Conservation (phyloP, 2,888 invertebrate species). For the Prosopocoilus inquinatus region DNA sequence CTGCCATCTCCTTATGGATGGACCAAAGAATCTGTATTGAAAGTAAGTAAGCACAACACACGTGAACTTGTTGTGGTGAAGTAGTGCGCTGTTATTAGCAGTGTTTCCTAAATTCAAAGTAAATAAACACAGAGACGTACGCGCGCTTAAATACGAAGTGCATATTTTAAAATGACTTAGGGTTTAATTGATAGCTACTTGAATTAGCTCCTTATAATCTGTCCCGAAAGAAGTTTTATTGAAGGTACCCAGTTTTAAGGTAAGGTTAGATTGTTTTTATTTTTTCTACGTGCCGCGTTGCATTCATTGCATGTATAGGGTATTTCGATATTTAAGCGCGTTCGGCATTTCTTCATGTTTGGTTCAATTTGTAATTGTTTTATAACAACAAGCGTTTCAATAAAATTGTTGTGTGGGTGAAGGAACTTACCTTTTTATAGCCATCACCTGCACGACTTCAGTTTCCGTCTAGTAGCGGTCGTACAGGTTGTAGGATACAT, state of each 20-base stretch:
- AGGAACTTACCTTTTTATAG: neutral
- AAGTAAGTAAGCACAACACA: constrained; percentile 1
- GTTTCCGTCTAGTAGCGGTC: neutral
- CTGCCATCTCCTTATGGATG: constrained; percentile 16
- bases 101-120: neutral
- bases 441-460: neutral
- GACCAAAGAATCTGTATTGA: constrained; percentile 14
- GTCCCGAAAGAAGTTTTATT: neutral
- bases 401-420: too few species aligned
- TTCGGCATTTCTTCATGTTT: too few species aligned
- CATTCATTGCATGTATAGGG: too few species aligned
- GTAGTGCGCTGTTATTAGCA: neutral
- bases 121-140: neutral
- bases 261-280: neutral
- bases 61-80: neutral
- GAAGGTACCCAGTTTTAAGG: neutral
- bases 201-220: neutral
- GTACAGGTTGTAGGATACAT: neutral
- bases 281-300: neutral
- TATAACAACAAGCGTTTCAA: too few species aligned
- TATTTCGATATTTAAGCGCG: too few species aligned
- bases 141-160: neutral
- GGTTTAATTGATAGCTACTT: constrained; percentile 12
- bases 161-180: constrained; percentile 6
- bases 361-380: too few species aligned